Evolutionary conservation across 2,113 vertebrate species (phyloP).

Genomic region (Tautogolabrus adspersus): DNA sequence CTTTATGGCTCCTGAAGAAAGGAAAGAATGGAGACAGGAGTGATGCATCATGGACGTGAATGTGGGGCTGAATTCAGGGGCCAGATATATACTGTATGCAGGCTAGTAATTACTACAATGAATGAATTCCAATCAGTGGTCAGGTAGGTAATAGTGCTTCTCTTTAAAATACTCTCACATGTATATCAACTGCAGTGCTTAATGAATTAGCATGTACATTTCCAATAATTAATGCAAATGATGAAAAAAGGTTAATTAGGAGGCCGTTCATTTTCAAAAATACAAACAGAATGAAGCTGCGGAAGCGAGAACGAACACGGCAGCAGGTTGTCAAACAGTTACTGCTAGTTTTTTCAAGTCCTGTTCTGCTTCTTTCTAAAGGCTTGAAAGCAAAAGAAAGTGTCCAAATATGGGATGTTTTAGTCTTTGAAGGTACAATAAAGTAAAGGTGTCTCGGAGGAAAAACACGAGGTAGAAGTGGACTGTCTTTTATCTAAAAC

Average conservation of each 20-base stretch:
- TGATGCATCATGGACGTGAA: neutral
- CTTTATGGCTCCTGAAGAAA: constrained; percentile 89
- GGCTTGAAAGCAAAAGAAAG: constrained; percentile 40
- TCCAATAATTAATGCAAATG: constrained; percentile 31
- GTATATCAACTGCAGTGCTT: constrained; percentile 8
- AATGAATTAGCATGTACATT: constrained; percentile 33
- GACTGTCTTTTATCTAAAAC: constrained; percentile 51
- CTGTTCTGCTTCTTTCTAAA: constrained; percentile 42
- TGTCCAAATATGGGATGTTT: neutral
- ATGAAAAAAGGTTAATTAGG: constrained; percentile 53
- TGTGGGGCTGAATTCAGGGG: neutral
- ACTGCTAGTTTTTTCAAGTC: constrained; percentile 45
- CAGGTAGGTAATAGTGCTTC: constrained; percentile 13
- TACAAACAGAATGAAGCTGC: constrained; percentile 36
- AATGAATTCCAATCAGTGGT: neutral
- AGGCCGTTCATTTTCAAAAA: constrained; percentile 42
- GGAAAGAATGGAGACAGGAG: rapidly evolving
- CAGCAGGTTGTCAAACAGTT: constrained; percentile 3
- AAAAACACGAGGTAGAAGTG: constrained; percentile 35
- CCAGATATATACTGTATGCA: neutral
- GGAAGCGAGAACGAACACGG: constrained; percentile 32
- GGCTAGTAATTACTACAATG: neutral
- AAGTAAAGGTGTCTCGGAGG: constrained; percentile 28
- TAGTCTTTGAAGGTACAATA: constrained; percentile 45
- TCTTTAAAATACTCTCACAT: neutral